These are phyloP conservation scores for Sthenelais limicola DNA, from an alignment of 2,888 invertebrate species.

Conservation along the genomic window DNA sequence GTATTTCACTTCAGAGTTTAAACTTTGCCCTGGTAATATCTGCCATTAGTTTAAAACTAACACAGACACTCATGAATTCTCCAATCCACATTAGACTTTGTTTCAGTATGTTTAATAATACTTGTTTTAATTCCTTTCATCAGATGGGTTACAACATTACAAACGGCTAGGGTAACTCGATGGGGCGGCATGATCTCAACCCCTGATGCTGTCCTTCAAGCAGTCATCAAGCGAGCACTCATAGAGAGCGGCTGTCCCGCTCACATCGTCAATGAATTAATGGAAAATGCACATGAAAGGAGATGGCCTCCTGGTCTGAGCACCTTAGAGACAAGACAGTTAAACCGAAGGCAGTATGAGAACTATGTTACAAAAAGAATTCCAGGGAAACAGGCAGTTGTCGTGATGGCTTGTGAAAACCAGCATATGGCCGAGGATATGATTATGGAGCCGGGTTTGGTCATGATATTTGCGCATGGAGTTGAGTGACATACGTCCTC, in stretches of 20 bases:
- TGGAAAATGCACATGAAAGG: constrained; percentile 97
- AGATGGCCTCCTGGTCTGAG: constrained; percentile 95
- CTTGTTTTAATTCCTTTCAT: too few species aligned
- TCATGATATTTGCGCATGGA: constrained; percentile 99
- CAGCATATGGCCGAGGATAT: constrained; percentile 95
- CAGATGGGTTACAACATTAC: constrained; percentile 68
- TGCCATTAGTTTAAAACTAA: too few species aligned
- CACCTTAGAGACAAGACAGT: constrained; percentile 92
- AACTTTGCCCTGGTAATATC: too few species aligned
- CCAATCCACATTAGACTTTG: too few species aligned
- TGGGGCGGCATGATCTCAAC: constrained; percentile 99
- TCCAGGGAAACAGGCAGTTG: constrained; percentile 94
- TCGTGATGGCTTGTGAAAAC: constrained; percentile 95
- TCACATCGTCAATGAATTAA: constrained; percentile 92
- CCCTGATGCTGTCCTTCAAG: constrained; percentile 90
- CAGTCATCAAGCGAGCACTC: constrained; percentile 92
- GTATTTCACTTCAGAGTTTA: too few species aligned
- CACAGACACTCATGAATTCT: too few species aligned
- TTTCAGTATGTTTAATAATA: too few species aligned
- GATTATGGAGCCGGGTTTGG: constrained; percentile 95
- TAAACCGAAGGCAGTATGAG: constrained; percentile 92
- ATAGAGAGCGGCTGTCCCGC: constrained; percentile 95
- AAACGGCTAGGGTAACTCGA: constrained; percentile 83
- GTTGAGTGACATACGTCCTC: constrained; percentile 77
- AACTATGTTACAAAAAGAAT: constrained; percentile 95